Percentiles rank a stretch among this genome's conserved stretches.
Conservation (phyloP, 2,888 invertebrate genomes). For the Scaptomyza parva region DNA sequence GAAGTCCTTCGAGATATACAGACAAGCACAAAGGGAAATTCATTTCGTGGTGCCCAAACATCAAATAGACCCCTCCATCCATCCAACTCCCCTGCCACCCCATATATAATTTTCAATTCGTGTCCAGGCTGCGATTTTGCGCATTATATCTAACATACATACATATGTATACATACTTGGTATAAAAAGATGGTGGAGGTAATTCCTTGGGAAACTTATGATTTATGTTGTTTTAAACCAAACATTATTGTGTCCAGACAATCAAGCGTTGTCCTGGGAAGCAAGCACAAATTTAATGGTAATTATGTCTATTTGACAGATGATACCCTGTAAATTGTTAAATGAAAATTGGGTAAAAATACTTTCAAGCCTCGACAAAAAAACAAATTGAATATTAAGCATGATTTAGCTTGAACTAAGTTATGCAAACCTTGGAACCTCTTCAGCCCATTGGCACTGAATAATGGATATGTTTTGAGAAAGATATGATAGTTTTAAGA, state of each 20-base stretch:
- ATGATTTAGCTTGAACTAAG: too few species aligned
- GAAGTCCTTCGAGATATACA: slow-evolving; percentile 7
- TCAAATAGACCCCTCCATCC: slow-evolving; percentile 1
- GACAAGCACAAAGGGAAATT: slow-evolving; percentile 52
- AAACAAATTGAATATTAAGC: too few species aligned
- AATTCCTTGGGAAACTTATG: slow-evolving; percentile 68
- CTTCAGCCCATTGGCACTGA: too few species aligned
- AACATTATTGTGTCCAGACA: slow-evolving; percentile 57
- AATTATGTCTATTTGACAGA: background rate
- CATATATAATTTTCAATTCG: slow-evolving; percentile 44
- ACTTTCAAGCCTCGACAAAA: too few species aligned
- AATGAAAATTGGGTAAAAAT: too few species aligned
- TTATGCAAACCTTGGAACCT: too few species aligned
- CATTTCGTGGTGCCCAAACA: slow-evolving; percentile 65
- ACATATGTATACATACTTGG: background rate
- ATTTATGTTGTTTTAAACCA: slow-evolving; percentile 69
- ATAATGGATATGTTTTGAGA: too few species aligned
- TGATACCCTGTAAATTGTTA: background rate
- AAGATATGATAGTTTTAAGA: too few species aligned
- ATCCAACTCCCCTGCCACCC: slow-evolving; percentile 8
- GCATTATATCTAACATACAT: slow-evolving; percentile 61
- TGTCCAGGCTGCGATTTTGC: slow-evolving; percentile 70
- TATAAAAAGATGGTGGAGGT: background rate
- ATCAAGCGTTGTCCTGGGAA: slow-evolving; percentile 37
- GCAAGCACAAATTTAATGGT: slow-evolving; percentile 15